Evolutionary conservation across 2,113 vertebrate species (phyloP), one percentile per base, ranked within the genome.

Genomic region (Cephalopholis sonnerati): DNA sequence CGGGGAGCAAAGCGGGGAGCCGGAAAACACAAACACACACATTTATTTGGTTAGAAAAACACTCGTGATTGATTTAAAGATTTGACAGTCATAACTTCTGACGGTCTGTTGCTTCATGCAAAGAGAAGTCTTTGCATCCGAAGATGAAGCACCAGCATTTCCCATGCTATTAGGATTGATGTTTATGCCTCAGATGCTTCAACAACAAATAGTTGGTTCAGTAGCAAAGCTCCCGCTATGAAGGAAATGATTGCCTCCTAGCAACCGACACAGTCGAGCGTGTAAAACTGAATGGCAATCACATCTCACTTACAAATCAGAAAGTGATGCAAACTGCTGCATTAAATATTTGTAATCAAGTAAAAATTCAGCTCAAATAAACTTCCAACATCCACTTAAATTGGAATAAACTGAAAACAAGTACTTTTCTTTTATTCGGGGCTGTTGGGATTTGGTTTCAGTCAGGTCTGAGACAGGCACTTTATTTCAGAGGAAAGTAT

Each of bases 281-380:
- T 83, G 82, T 50, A 29, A 87, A 90, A 83, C 62, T 82, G 77
- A 92, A 91, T 77, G 81, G 87, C 83, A 93, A 88, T 93, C 88
- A 93, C 70, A 76, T 79, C 84, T 91, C 79, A 83, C 87, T 91
- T 85, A 83, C 88, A 91, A 91, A 93, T 90, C 84, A 82, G 76
- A 91, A 82, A 87, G 74, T 61, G 77, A 88, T 74, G 79, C 77
- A 92, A 92, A 86, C 57, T 67, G 77, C 74, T 71, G 82, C 64
- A 67, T 89, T 87, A 79, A 91, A 93, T 89, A 91, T 92, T 92
- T 90, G 83, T 77, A 91, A 92, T 92, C 90, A 93, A 86, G 88
- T 79, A 57, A 84, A 85, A 80, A 77, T 70, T 86, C 39, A 62
- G 27, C 58, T 74, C 25, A 87, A 75, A 86, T 72, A 81, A 75